Evolutionary conservation across 2,797 vertebrate genomes (phyloP).

Genomic region (Amazonetta brasiliensis): DNA sequence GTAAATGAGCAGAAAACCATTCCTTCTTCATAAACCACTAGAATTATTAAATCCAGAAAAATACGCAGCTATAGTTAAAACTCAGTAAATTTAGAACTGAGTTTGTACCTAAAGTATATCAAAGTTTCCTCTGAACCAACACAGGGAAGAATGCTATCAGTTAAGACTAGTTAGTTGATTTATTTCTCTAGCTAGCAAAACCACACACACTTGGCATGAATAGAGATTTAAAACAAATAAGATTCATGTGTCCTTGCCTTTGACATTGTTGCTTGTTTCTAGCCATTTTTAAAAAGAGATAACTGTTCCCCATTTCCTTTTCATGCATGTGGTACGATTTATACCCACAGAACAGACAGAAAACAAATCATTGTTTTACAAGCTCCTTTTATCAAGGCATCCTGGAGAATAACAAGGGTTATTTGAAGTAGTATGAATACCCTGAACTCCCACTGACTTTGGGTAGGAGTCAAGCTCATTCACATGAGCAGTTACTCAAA

Average conservation of each 20-base stretch:
- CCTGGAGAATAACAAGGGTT: not conserved
- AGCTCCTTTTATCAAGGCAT: not conserved
- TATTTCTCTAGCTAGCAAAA: slow-evolving; percentile 43
- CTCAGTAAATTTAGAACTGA: not conserved
- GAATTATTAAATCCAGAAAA: not conserved
- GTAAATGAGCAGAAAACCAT: not conserved
- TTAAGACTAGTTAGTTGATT: not conserved
- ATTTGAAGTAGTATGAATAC: not conserved
- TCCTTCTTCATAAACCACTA: not conserved
- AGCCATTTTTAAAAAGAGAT: not conserved
- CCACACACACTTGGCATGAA: not conserved
- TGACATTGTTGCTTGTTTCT: not conserved
- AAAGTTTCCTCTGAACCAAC: not conserved
- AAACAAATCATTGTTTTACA: slow-evolving; percentile 2
- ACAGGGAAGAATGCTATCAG: not conserved
- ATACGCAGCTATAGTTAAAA: not conserved
- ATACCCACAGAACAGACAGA: not conserved
- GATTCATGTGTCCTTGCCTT: not conserved
- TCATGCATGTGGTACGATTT: not conserved
- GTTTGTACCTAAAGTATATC: not conserved
- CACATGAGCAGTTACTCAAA: not conserved
- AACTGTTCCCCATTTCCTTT: not conserved
- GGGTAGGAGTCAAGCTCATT: not conserved
- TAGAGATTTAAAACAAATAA: not conserved
- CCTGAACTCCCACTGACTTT: not conserved